Conservation (phyloP, 2,888 invertebrate genomes). For the Lithodes maja region DNA sequence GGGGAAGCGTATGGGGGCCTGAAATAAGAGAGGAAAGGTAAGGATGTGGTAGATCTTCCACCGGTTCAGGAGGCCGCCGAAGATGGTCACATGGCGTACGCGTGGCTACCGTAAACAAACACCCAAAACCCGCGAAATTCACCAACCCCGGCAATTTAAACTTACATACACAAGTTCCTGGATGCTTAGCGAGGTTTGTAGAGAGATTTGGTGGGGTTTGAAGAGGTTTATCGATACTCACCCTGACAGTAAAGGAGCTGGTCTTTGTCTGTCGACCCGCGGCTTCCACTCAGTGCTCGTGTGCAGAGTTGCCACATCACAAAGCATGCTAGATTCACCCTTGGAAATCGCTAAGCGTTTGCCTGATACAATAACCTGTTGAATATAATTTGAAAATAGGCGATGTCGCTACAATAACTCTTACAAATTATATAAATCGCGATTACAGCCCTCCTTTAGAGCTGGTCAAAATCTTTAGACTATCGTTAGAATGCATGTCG, state of each 20-base stretch:
- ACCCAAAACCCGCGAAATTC: neutral
- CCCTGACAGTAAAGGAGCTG: neutral
- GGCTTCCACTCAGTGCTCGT: neutral
- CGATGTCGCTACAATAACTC: too few relatives aligned
- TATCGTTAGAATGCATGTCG: too few relatives aligned
- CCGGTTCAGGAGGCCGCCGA: neutral
- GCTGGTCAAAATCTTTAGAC: too few relatives aligned
- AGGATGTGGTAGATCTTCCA: neutral
- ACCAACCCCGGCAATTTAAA: neutral
- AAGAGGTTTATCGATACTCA: neutral
- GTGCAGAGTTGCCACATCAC: neutral
- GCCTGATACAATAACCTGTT: too few relatives aligned
- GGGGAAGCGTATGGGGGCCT: neutral
- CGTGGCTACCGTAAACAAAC: neutral
- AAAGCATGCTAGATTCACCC: neutral
- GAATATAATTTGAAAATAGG: too few relatives aligned
- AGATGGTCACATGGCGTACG: neutral
- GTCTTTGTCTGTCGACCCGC: constrained; percentile 15
- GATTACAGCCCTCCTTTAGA: too few relatives aligned
- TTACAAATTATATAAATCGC: too few relatives aligned
- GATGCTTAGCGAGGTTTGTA: too few relatives aligned
- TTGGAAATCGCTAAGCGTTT: too few relatives aligned
- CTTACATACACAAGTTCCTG: neutral
- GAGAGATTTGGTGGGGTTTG: too few relatives aligned
- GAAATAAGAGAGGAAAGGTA: neutral